phyloP scores from a whole-genome alignment of 2,888 invertebrate species.

The Yponomeuta sedellus region DNA sequence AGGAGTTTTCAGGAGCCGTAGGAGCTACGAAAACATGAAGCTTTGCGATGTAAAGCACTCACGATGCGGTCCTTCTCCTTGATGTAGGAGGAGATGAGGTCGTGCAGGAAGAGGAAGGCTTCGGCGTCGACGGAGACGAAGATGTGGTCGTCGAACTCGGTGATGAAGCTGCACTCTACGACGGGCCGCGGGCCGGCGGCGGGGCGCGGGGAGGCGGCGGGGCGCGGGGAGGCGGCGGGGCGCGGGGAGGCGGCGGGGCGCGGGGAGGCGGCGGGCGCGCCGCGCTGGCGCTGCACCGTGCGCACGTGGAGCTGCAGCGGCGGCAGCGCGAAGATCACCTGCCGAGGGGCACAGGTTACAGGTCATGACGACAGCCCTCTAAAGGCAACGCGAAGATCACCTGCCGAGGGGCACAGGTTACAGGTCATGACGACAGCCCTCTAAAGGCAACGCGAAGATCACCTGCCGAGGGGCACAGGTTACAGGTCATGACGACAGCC shows the following conservation, averaged over 20 bases:
- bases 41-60: conserved; percentile 28
- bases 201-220: conserved; percentile 75
- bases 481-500: no score
- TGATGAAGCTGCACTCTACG: conserved; percentile 97
- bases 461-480: no score
- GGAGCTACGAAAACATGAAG: no score
- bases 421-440: no score
- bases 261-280: conserved; percentile 73
- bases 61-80: conserved; percentile 94
- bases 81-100: conserved; percentile 96
- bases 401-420: no score
- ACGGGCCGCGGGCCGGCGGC: conserved; percentile 68
- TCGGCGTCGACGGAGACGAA: conserved; percentile 99
- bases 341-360: no score
- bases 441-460: no score
- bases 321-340: conserved; percentile 97
- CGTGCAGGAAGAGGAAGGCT: conserved; percentile 98
- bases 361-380: no score
- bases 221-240: no score
- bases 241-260: no score
- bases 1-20: no score
- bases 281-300: conserved; percentile 92
- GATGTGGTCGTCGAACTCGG: conserved; percentile 99
- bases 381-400: no score
- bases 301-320: conserved; percentile 94